Conservation (phyloP, 2,888 invertebrate species). For the Caenorhabditis wallacei region DNA sequence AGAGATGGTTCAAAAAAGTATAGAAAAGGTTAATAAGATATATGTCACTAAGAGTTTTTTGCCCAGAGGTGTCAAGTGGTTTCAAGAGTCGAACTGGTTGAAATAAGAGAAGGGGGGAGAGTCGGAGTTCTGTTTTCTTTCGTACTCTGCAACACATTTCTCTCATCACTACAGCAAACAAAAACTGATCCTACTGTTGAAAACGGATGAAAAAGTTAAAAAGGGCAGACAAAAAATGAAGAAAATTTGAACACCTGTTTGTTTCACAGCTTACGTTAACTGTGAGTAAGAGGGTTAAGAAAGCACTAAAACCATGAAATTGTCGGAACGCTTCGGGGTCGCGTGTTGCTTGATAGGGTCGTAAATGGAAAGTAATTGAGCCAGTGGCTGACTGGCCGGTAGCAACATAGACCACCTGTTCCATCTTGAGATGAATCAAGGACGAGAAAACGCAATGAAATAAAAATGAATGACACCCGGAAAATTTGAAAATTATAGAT, state of each 20-base stretch:
- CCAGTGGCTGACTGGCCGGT: conserved; percentile 14
- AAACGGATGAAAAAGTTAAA: conserved; percentile 7
- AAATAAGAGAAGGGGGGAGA: conserved; percentile 3
- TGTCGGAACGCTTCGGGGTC: not conserved
- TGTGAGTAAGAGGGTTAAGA: conserved; percentile 20
- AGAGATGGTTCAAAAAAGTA: not conserved
- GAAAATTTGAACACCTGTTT: conserved; percentile 58
- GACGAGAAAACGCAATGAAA: conserved; percentile 40
- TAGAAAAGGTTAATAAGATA: conserved; percentile 31
- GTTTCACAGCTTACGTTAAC: conserved; percentile 34
- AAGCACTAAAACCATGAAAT: conserved; percentile 22
- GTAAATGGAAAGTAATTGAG: conserved; percentile 55
- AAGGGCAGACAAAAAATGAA: not conserved
- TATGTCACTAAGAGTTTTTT: conserved; percentile 31
- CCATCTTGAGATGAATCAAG: conserved; percentile 37
- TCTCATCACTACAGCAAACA: conserved; percentile 11
- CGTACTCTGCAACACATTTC: conserved; percentile 8
- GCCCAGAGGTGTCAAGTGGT: conserved; percentile 53
- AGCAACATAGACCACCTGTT: conserved; percentile 48
- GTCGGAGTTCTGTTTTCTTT: conserved; percentile 45
- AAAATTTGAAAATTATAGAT: conserved; percentile 17
- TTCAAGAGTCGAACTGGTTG: conserved; percentile 42
- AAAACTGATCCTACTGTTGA: conserved; percentile 23
- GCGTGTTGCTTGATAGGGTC: conserved; percentile 54
- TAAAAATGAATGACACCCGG: conserved; percentile 21